Evolutionary conservation across 1,140 invertebrate genomes (phyloP).

Genomic region (Carposina sasakii): DNA sequence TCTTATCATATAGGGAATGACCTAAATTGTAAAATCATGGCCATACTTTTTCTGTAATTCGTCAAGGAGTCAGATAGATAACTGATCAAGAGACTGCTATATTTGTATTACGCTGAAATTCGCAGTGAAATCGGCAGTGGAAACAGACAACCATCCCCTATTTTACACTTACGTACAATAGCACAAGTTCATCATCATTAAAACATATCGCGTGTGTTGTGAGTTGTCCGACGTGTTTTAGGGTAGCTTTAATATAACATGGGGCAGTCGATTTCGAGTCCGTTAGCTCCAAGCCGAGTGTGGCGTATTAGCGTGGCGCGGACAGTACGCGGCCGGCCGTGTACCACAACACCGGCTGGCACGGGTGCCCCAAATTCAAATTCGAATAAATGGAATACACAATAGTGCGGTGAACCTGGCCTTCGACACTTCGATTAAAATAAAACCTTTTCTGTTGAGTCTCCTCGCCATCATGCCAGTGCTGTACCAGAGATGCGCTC

Average conservation of each 20-base stretch:
- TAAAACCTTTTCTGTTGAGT: slow-evolving; percentile 14
- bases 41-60: slow-evolving; percentile 24
- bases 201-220: slow-evolving; percentile 26
- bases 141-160: too few species aligned
- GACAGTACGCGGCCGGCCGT: slow-evolving; percentile 61
- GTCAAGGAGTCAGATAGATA: too few species aligned
- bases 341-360: slow-evolving; percentile 54
- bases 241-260: slow-evolving; percentile 48
- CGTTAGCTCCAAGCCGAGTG: slow-evolving; percentile 31
- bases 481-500: slow-evolving; percentile 45
- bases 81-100: too few species aligned
- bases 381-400: slow-evolving; percentile 37
- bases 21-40: too few species aligned
- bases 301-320: slow-evolving; percentile 56
- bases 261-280: slow-evolving; percentile 48
- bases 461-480: slow-evolving; percentile 43
- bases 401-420: slow-evolving; percentile 46
- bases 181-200: too few species aligned
- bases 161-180: too few species aligned
- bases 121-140: too few species aligned
- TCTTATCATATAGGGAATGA: too few species aligned
- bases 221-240: slow-evolving; percentile 30
- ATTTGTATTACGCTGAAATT: too few species aligned
- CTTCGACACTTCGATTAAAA: slow-evolving; percentile 23
- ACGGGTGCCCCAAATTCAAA: slow-evolving; percentile 39